Conservation (phyloP, 2,113 vertebrate genomes). For the Urocynchramus pylzowi region DNA sequence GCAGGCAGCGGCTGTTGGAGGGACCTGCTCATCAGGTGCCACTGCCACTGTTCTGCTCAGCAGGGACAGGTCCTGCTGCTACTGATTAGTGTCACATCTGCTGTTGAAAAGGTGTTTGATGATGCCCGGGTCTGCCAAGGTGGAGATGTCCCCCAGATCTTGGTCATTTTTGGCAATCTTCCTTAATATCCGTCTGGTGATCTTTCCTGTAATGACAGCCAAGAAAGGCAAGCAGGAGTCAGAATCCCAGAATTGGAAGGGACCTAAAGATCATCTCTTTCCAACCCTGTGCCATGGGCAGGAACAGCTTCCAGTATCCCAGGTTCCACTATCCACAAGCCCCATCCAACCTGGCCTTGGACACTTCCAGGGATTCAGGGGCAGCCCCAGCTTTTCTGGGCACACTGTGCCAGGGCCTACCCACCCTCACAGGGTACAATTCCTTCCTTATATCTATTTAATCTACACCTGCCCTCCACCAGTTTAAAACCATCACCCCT, state of each 20-base stretch:
- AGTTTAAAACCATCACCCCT: not conserved
- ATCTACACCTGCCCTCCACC: not conserved
- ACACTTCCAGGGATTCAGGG: not conserved
- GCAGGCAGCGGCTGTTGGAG: not conserved
- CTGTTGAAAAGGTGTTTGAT: conserved; percentile 87
- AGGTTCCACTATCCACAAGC: not conserved
- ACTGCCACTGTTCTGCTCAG: not conserved
- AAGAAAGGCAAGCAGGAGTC: not conserved
- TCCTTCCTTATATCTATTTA: not conserved
- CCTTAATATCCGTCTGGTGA: conserved; percentile 89
- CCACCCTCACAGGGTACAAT: not conserved
- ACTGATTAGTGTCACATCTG: conserved; percentile 80
- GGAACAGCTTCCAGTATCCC: not conserved
- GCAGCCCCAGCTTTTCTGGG: not conserved
- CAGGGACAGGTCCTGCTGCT: not conserved
- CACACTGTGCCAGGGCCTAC: not conserved
- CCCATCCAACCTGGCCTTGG: fast-evolving
- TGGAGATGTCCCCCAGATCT: conserved; percentile 90
- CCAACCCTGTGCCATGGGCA: not conserved
- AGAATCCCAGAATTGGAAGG: not conserved
- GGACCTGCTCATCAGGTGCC: not conserved
- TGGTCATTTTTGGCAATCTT: conserved; percentile 91
- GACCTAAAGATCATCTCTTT: not conserved
- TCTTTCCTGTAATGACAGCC: conserved; percentile 81
- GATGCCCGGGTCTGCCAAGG: conserved; percentile 85